These are phyloP conservation scores for Stenopsyche tienmushanensis DNA, from an alignment of 1,140 invertebrate species.

Conservation along the genomic window DNA sequence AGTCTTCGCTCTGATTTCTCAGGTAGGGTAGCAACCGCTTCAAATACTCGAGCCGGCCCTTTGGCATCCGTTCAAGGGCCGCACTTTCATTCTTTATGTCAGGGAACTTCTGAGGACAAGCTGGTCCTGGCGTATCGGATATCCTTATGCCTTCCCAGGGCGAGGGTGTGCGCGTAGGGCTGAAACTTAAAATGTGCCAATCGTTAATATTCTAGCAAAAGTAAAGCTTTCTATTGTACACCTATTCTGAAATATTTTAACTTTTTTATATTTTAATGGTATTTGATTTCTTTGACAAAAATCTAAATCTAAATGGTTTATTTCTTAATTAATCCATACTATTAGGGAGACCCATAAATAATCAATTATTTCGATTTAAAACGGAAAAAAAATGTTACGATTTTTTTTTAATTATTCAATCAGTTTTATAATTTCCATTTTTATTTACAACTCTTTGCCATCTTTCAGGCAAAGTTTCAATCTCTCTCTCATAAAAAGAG, in stretches of 20 bases:
- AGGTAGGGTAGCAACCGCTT: conserved; percentile 83
- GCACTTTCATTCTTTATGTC: conserved; percentile 82
- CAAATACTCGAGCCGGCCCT: conserved; percentile 83
- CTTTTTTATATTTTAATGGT: no score
- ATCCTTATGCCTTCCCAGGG: conserved; percentile 84
- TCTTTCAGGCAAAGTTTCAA: no score
- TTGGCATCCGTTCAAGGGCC: conserved; percentile 81
- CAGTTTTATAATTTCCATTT: no score
- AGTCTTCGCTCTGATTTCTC: conserved; percentile 94
- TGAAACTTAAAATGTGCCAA: conserved; percentile 68
- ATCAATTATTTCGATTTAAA: no score
- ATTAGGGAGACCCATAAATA: no score
- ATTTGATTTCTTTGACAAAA: no score
- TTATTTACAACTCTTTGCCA: no score
- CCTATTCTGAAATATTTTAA: no score
- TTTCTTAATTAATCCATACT: background rate
- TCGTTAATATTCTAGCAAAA: no score
- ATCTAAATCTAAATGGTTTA: background rate
- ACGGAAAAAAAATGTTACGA: background rate
- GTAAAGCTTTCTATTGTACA: no score
- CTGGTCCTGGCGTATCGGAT: conserved; percentile 78
- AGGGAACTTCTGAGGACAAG: conserved; percentile 86
- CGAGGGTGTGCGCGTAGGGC: conserved; percentile 83
- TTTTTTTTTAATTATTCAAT: background rate
- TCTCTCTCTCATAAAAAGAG: no score